phyloP scores from a whole-genome alignment of 2,113 vertebrate genomes.

The Geococcyx californianus region DNA sequence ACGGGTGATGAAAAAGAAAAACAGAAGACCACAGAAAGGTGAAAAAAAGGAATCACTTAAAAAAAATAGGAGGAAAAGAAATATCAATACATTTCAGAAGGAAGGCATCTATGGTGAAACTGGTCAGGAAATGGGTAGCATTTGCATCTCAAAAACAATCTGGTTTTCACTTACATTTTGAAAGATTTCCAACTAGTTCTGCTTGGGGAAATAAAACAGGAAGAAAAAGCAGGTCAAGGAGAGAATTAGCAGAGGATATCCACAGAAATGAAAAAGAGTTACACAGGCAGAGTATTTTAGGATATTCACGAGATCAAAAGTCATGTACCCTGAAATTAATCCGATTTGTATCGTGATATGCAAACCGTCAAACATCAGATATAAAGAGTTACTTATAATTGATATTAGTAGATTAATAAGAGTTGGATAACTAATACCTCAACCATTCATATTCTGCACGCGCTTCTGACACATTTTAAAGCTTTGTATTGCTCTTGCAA shows the following conservation, averaged over 20 bases:
- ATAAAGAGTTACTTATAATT: not conserved
- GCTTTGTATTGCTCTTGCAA: not conserved
- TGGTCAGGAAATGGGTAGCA: conserved; percentile 37
- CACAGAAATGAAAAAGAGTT: conserved; percentile 1
- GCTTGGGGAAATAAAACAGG: conserved; percentile 57
- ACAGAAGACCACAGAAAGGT: not conserved
- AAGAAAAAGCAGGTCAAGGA: conserved; percentile 55
- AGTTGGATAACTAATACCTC: not conserved
- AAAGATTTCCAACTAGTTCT: conserved; percentile 71
- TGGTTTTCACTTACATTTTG: conserved; percentile 67
- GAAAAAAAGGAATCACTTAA: not conserved
- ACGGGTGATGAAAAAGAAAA: not conserved
- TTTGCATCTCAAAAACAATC: conserved; percentile 33
- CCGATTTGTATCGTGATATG: not conserved
- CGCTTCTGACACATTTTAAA: not conserved
- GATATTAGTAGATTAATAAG: not conserved
- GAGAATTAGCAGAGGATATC: conserved; percentile 27
- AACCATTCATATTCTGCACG: not conserved
- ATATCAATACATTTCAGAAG: not conserved
- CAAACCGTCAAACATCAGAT: not conserved
- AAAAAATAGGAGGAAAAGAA: not conserved
- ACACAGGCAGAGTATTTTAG: not conserved
- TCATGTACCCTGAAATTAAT: not conserved
- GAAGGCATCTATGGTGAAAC: conserved; percentile 7
- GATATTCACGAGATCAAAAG: not conserved